Percentiles rank a stretch among this genome's conserved stretches.
phyloP scores from a whole-genome alignment of 1,140 invertebrate genomes.

The Brevipalpus yothersi region DNA sequence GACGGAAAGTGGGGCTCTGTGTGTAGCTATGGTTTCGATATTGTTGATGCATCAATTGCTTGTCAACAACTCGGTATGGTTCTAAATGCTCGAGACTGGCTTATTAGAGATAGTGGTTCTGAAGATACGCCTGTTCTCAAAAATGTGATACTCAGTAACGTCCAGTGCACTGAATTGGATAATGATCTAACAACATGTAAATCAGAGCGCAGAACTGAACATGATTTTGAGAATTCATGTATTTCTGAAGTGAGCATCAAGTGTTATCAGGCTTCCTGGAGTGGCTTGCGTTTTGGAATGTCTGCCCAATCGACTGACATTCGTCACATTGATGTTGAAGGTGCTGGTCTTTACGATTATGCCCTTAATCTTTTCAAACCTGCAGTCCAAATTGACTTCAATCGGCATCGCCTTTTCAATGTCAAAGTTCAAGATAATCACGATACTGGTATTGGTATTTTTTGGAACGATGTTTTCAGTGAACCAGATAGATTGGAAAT shows the following conservation, averaged over 20 bases:
- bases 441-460: slow-evolving; percentile 59
- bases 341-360: slow-evolving; percentile 80
- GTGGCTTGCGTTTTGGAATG: slow-evolving; percentile 64
- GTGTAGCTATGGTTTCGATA: slow-evolving; percentile 85
- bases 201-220: slow-evolving; percentile 32
- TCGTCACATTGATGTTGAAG: slow-evolving; percentile 66
- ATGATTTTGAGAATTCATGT: slow-evolving; percentile 58
- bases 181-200: slow-evolving; percentile 69
- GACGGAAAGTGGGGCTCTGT: slow-evolving; percentile 77
- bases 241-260: slow-evolving; percentile 60
- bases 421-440: slow-evolving; percentile 51
- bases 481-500: slow-evolving; percentile 51
- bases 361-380: slow-evolving; percentile 61
- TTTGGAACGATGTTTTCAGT: slow-evolving; percentile 67
- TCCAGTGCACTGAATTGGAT: slow-evolving; percentile 71
- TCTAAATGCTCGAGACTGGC: slow-evolving; percentile 76
- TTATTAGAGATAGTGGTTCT: slow-evolving; percentile 30
- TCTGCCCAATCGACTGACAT: slow-evolving; percentile 57
- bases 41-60: slow-evolving; percentile 66
- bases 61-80: slow-evolving; percentile 84
- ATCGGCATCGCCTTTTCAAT: slow-evolving; percentile 64
- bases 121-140: not conserved
- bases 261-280: slow-evolving; percentile 75
- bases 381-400: slow-evolving; percentile 87
- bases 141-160: slow-evolving; percentile 37